Conservation (phyloP, 2,888 invertebrate genomes). For the Metacarcinus magister region DNA sequence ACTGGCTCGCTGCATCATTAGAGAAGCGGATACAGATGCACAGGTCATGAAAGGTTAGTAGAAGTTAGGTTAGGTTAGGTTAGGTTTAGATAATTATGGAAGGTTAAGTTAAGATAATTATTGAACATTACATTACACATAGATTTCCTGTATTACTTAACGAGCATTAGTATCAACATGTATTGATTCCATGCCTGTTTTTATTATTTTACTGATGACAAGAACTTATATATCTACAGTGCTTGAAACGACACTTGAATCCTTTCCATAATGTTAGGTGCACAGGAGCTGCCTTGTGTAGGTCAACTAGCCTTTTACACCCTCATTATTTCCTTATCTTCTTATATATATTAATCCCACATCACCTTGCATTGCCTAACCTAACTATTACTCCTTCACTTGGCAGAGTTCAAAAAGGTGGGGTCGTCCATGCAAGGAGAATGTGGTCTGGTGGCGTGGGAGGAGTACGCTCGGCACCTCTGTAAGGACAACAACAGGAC, state of each 20-base stretch:
- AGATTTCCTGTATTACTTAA: too few species aligned
- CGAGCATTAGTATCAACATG: too few species aligned
- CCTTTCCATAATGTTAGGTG: too few species aligned
- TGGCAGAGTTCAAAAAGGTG: conserved; percentile 67
- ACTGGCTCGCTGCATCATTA: neutral
- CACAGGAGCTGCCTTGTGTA: too few species aligned
- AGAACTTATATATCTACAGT: too few species aligned
- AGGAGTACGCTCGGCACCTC: conserved; percentile 41
- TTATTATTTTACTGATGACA: too few species aligned
- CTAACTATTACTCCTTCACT: neutral
- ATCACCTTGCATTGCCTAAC: neutral
- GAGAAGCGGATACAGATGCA: neutral
- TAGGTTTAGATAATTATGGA: neutral
- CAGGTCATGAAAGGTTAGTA: conserved; percentile 61
- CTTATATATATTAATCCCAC: too few species aligned
- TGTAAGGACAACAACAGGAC: neutral
- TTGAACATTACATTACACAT: neutral
- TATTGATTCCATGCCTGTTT: too few species aligned
- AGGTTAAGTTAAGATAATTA: neutral
- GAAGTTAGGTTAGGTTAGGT: neutral
- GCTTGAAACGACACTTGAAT: too few species aligned
- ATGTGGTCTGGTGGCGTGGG: conserved; percentile 60
- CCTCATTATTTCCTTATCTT: too few species aligned
- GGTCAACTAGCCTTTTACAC: too few species aligned
- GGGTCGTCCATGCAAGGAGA: conserved; percentile 40